These are phyloP conservation scores for Hydrozoanthus gracilis DNA, from an alignment of 92 coral and sea anemone species.

Conservation along the genomic window DNA sequence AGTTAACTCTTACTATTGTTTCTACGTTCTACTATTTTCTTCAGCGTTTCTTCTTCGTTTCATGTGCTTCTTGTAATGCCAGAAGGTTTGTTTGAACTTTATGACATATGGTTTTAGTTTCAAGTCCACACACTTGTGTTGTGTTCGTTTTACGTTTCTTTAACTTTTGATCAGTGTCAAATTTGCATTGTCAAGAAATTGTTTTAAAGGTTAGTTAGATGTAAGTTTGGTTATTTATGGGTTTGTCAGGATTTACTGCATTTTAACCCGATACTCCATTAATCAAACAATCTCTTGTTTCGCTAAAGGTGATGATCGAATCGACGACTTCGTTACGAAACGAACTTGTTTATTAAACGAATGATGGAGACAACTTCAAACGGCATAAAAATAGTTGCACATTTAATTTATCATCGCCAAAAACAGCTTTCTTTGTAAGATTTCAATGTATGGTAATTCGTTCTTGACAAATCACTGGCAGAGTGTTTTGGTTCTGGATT, in stretches of 20 bases:
- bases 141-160: slow-evolving; percentile 10
- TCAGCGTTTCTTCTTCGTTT: background rate
- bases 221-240: background rate
- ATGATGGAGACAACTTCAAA: background rate
- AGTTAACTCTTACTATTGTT: background rate
- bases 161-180: slow-evolving; percentile 8
- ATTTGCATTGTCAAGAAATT: slow-evolving; percentile 10
- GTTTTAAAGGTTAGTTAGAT: background rate
- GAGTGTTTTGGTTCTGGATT: slow-evolving; percentile 47
- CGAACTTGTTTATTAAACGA: background rate
- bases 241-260: background rate
- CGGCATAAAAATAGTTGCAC: background rate
- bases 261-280: background rate
- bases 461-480: slow-evolving; percentile 33
- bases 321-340: background rate
- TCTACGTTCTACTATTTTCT: background rate
- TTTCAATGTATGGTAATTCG: slow-evolving; percentile 17
- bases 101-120: slow-evolving; percentile 10
- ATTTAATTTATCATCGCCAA: background rate
- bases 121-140: slow-evolving; percentile 3
- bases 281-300: slow-evolving; percentile 10
- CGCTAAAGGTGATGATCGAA: slow-evolving; percentile 30
- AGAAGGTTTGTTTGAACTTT: slow-evolving; percentile 19
- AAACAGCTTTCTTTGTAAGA: slow-evolving; percentile 27
- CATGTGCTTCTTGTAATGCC: slow-evolving; percentile 5